Base-by-base conservation (phyloP, 2,113 vertebrate species). In the Boleophthalmus pectinirostris region DNA sequence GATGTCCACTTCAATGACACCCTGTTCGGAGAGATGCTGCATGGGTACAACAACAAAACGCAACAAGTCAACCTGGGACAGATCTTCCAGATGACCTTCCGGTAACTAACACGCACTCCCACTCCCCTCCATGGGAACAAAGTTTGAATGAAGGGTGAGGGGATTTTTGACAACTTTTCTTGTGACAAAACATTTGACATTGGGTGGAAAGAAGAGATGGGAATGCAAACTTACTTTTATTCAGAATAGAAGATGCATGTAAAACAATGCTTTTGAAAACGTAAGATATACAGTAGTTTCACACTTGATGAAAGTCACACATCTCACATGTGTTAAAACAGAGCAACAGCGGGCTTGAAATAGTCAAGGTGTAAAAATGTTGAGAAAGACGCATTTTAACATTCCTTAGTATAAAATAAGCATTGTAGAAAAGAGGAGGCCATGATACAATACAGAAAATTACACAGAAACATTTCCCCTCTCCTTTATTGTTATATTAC, bases 71-170 rank as follows among this genome's bases (percentile, higher is more conserved):
- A 97, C 91, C 94, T 97, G 87, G 97, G 97, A 18, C 96, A 97
- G 88, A 96, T 99, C 79, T 98, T 99, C 92, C 97, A 98, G 90
- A 98, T 99, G 97, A 98, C 95, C 16, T 99, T 99, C 91, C 93
- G 98, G 98, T 99, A 95, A 88, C 49, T 74, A 61, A 20, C 21
- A 63, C 64, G 76, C 38, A 68, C 25, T 61, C 61, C 5, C 33
- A 66, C 11, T 33, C 14, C 10, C 3, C 13, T 46, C 49, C 65
- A 38, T 11, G 29, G 16, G 16, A 38, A 13, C 61, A 38, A 43
- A 64, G 61, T 33, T 61, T 61, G 24, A 25, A 29, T 8, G 4
- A 5, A 60, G 13, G 57, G 12, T 60, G 20, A 29, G 14, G 29
- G 12, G 24, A 33, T 29, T 33, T 61, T 60, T 24, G 21, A 24